phyloP scores from a whole-genome alignment of 1,140 invertebrate genomes.

The Pteromalus puparum region DNA sequence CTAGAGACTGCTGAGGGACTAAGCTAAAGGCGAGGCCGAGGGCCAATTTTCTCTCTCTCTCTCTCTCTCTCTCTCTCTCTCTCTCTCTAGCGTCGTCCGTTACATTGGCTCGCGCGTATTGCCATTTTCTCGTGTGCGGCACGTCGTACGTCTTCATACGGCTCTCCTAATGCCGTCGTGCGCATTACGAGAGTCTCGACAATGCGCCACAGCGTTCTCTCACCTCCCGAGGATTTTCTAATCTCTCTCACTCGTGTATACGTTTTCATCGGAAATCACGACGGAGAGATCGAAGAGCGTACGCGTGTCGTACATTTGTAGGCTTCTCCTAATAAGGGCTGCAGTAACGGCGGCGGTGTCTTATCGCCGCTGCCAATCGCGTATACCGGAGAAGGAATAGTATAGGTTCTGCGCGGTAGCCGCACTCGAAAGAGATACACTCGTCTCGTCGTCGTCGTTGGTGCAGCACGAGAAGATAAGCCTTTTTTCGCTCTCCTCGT shows the following conservation, averaged over 20 bases:
- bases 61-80: too few species aligned
- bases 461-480: too few species aligned
- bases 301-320: slow-evolving; percentile 57
- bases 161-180: neutral
- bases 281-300: slow-evolving; percentile 36
- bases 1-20: neutral
- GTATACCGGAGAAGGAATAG: slow-evolving; percentile 58
- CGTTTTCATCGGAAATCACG: slow-evolving; percentile 24
- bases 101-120: slow-evolving; percentile 35
- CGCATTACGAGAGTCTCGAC: too few species aligned
- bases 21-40: neutral
- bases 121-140: slow-evolving; percentile 41
- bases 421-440: too few species aligned
- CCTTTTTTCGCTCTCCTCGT: neutral
- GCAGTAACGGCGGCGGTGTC: slow-evolving; percentile 5
- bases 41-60: slow-evolving; percentile 36
- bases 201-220: neutral
- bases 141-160: slow-evolving; percentile 49
- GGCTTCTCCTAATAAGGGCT: slow-evolving; percentile 60
- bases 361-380: slow-evolving; percentile 61
- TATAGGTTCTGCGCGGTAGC: slow-evolving; percentile 54
- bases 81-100: neutral
- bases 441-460: too few species aligned
- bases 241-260: neutral
- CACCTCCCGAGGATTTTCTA: too few species aligned